These are phyloP conservation scores for Ptychoptera contaminata DNA, from an alignment of 2,888 invertebrate genomes.

Conservation along the genomic window DNA sequence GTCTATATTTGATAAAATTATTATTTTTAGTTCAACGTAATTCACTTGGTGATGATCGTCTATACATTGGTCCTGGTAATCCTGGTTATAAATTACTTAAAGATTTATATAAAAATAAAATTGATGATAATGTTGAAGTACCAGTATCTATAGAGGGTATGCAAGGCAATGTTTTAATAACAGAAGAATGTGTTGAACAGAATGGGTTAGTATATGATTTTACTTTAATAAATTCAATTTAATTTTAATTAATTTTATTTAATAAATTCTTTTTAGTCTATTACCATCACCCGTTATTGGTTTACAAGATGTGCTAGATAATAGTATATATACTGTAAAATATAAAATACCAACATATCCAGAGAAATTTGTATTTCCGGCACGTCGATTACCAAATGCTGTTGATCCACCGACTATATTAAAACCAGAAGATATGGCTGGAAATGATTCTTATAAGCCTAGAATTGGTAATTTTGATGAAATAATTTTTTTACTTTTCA, in stretches of 20 bases:
- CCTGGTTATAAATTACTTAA: constrained; percentile 51
- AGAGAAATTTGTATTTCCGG: constrained; percentile 60
- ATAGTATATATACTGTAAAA: constrained; percentile 46
- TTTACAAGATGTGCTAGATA: constrained; percentile 41
- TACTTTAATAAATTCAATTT: neutral
- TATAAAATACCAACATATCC: constrained; percentile 68
- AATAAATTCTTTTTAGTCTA: constrained; percentile 28
- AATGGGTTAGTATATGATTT: constrained; percentile 41
- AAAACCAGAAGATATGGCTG: constrained; percentile 60
- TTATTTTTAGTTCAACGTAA: constrained; percentile 52
- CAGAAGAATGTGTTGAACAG: constrained; percentile 49
- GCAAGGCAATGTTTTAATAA: constrained; percentile 59
- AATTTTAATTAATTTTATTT: constrained; percentile 4
- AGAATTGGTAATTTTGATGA: constrained; percentile 49
- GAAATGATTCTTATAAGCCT: constrained; percentile 48
- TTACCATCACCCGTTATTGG: constrained; percentile 57
- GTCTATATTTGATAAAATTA: constrained; percentile 3
- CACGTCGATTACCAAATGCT: constrained; percentile 47
- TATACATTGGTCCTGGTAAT: constrained; percentile 68
- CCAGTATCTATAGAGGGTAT: constrained; percentile 61
- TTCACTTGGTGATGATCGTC: constrained; percentile 71
- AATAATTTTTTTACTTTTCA: constrained; percentile 1
- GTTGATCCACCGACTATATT: constrained; percentile 58
- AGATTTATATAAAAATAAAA: constrained; percentile 46
- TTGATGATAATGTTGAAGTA: constrained; percentile 36